Evolutionary conservation across 2,113 vertebrate species (phyloP), one percentile per base, ranked within the genome.

Genomic region (Eptatretus burgeri): DNA sequence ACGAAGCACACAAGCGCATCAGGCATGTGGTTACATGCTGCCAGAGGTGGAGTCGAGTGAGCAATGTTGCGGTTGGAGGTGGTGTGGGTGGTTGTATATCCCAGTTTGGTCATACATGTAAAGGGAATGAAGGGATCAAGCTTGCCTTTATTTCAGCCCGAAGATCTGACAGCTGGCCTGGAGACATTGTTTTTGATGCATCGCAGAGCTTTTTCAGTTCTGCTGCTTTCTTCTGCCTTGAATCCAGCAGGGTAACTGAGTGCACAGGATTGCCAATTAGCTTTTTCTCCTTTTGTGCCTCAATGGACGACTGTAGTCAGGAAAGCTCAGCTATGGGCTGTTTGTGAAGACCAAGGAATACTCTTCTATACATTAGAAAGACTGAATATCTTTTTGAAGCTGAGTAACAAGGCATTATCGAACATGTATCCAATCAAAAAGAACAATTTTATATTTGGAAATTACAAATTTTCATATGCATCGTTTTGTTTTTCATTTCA

Each of bases 191-290:
- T 74, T 75, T 77, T 69, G 79, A 74, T 11, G 78, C 70, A 65
- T 81, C 79, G 1, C 78, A 75, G 64, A 79, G 69, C 63, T 73
- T 77, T 73, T 79, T 81, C 51, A 81, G 71, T 70, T 81, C 78
- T 67, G 79, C 77, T 20, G 79, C 79, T 66, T 77, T 79, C 73
- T 76, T 81, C 72, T 79, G 78, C 63, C 79, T 76, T 69, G 76
- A 73, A 65, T 75, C 78, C 71, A 81, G 72, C 70, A 78, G 79
- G 73, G 79, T 78, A 77, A 81, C 79, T 81, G 74, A 65, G 41
- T 41, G 27, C 7, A 41, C 27, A 41, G 27, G 27, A 41, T 41
- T 41, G 27, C 27, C 27, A 41, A 41, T 41, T 41, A 41, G 27
- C 27, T 41, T 41, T 41, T 41, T 41, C 27, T 41, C 27, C 27